Conservation (phyloP, 2,797 vertebrate species). For the Microctenopoma stevenorrisi region DNA sequence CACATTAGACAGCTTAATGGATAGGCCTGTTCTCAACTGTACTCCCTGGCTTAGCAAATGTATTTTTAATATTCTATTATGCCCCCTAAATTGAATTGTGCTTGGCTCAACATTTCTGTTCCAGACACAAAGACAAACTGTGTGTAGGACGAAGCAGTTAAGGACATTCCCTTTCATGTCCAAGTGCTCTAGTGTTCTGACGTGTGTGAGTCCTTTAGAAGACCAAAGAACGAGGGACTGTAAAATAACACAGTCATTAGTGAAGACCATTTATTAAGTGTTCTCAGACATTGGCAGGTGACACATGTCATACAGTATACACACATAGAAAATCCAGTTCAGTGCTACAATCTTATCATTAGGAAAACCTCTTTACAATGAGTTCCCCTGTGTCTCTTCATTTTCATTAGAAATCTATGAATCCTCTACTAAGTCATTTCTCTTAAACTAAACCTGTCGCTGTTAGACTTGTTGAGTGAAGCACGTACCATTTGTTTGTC, state of each 20-base stretch:
- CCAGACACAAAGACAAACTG: not conserved
- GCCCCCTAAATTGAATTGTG: constrained; percentile 38
- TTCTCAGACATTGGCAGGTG: too few species aligned
- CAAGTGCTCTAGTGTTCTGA: not conserved
- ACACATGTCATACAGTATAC: too few species aligned
- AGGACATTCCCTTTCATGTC: constrained; percentile 1
- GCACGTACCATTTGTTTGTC: not conserved
- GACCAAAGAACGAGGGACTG: not conserved
- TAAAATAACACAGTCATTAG: too few species aligned
- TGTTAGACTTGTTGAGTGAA: not conserved
- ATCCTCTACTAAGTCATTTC: not conserved
- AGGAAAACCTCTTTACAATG: too few species aligned
- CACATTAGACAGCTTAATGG: constrained; percentile 44
- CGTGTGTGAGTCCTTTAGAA: not conserved
- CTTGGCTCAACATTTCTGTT: constrained; percentile 19
- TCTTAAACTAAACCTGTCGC: not conserved
- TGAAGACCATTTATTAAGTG: too few species aligned
- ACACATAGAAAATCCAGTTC: too few species aligned
- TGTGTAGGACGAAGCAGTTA: not conserved
- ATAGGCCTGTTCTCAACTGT: constrained; percentile 33
- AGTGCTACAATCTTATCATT: too few species aligned
- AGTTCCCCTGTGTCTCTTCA: too few species aligned
- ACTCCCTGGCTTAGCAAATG: constrained; percentile 38
- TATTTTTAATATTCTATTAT: constrained; percentile 44
- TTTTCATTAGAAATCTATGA: not conserved